A percentile compares a stretch with the other conserved stretches of the same genome.
Conservation (phyloP, 2,797 vertebrate genomes). For the Sebastes ruberrimus region DNA sequence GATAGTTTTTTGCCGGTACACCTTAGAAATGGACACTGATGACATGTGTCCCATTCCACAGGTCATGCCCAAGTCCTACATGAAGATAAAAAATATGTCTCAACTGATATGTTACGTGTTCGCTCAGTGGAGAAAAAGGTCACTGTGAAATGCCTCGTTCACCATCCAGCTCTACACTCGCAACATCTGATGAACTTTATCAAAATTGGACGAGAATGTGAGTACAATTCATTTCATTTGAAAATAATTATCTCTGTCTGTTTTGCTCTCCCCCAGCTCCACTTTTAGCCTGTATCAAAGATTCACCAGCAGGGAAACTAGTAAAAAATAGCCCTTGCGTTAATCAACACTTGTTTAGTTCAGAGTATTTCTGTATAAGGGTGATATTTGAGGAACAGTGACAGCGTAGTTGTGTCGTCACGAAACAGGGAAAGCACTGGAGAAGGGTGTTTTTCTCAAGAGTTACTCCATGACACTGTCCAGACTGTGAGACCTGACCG, state of each 20-base stretch:
- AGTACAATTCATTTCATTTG: constrained; percentile 55
- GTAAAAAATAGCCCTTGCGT: not conserved
- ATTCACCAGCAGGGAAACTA: not conserved
- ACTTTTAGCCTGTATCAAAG: not conserved
- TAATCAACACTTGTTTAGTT: constrained; percentile 1
- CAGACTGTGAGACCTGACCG: constrained; percentile 11
- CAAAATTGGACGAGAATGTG: constrained; percentile 60
- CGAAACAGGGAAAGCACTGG: constrained; percentile 45
- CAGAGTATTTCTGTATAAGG: constrained; percentile 26
- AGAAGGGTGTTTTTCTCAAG: constrained; percentile 23
- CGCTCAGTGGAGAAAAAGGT: constrained; percentile 13
- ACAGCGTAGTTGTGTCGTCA: constrained; percentile 44
- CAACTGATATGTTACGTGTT: constrained; percentile 42
- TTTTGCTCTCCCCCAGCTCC: not conserved
- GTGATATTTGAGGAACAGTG: constrained; percentile 49
- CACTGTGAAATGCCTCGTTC: constrained; percentile 75
- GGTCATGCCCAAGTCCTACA: constrained; percentile 28
- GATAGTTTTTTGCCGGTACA: not conserved
- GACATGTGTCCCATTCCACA: constrained; percentile 50
- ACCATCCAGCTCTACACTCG: constrained; percentile 47
- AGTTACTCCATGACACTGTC: constrained; percentile 20
- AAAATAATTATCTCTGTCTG: not conserved
- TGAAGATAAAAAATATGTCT: constrained; percentile 40
- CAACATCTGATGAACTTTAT: constrained; percentile 53
- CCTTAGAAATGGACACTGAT: not conserved